Conservation (phyloP, 1,140 invertebrate species). For the Lepidostoma basale region DNA sequence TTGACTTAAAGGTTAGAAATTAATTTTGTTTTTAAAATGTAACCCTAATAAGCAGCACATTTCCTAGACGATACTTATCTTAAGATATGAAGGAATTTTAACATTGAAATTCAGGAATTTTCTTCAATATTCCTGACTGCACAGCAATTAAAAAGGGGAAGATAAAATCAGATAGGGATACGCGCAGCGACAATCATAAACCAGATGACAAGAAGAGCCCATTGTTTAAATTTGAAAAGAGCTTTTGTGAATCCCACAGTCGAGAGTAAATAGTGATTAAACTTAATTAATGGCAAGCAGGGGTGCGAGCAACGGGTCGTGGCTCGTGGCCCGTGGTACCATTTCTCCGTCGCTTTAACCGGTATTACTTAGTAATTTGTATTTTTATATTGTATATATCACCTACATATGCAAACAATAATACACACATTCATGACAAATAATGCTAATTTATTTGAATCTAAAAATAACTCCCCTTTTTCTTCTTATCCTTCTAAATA, state of each 20-base stretch:
- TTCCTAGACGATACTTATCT: background rate
- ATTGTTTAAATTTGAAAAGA: slow-evolving; percentile 30
- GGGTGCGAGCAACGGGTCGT: background rate
- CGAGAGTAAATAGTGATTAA: slow-evolving; percentile 33
- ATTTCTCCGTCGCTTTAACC: too few species aligned
- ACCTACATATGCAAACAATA: too few species aligned
- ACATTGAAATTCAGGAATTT: background rate
- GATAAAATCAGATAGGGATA: background rate
- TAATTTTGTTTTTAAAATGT: background rate
- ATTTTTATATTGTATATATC: too few species aligned
- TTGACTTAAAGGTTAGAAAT: background rate
- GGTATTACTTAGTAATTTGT: too few species aligned
- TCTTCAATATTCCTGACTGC: slow-evolving; percentile 9
- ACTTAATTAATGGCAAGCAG: slow-evolving; percentile 24
- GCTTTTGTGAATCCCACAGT: slow-evolving; percentile 17
- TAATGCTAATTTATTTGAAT: too few species aligned
- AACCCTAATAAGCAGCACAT: background rate
- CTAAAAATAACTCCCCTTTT: too few species aligned
- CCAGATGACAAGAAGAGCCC: slow-evolving; percentile 38
- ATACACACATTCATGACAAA: too few species aligned
- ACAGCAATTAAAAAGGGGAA: background rate
- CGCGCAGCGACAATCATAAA: slow-evolving; percentile 13
- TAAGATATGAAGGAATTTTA: background rate
- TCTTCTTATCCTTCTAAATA: too few species aligned
- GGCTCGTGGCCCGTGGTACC: too few species aligned